Evolutionary conservation across 2,797 vertebrate species (phyloP).

Genomic region (Molothrus ater): DNA sequence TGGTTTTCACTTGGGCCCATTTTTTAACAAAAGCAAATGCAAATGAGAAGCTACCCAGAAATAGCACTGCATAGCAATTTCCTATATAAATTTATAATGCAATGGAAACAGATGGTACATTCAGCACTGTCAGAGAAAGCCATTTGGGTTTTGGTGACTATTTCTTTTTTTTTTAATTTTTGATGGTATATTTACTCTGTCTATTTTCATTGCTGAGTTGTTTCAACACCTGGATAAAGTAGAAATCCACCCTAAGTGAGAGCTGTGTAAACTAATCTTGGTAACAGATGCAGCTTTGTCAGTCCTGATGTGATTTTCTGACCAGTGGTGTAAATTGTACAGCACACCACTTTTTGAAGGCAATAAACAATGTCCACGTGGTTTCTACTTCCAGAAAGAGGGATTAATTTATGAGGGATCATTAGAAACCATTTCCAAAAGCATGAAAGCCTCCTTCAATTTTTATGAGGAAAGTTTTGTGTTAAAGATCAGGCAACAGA

Average conservation of each 20-base stretch:
- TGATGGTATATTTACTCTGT: background rate
- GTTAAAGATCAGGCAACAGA: background rate
- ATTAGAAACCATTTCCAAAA: background rate
- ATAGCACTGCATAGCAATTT: slow-evolving; percentile 31
- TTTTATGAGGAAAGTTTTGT: background rate
- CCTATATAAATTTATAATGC: slow-evolving; percentile 31
- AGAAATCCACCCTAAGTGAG: background rate
- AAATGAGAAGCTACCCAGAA: slow-evolving; percentile 50
- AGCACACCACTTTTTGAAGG: background rate
- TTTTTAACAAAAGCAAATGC: slow-evolving; percentile 55
- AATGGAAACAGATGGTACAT: slow-evolving; percentile 58
- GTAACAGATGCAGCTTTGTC: background rate
- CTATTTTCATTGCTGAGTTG: background rate
- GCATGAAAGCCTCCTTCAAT: background rate
- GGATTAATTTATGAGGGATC: background rate
- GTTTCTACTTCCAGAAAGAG: background rate
- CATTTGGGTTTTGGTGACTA: slow-evolving; percentile 19
- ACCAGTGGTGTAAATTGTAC: background rate
- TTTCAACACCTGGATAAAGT: slow-evolving; percentile 33
- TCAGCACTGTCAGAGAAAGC: slow-evolving; percentile 20
- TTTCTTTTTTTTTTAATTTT: background rate
- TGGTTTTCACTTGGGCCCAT: background rate
- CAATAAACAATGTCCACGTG: background rate
- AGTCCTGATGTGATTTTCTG: background rate
- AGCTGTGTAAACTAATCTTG: background rate